Evolutionary conservation across 2,113 vertebrate genomes (phyloP).

Genomic region (Lophura nycthemera): DNA sequence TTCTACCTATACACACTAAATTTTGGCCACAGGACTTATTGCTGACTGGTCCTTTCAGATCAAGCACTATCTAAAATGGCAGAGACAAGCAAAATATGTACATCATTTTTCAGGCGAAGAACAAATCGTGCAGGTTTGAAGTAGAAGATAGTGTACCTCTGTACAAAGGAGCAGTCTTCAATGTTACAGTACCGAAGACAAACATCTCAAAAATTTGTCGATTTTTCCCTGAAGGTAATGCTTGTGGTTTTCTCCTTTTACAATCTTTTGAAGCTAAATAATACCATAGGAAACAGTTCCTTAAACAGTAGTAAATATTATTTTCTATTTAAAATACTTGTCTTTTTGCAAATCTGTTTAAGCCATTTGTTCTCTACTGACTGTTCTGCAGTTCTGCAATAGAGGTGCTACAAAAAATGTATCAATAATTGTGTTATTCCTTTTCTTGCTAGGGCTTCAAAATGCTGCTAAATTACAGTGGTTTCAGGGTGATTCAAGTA

Average conservation of each 20-base stretch:
- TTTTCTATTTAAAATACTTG: neutral
- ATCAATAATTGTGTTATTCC: neutral
- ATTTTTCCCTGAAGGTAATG: conserved; percentile 53
- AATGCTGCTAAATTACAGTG: neutral
- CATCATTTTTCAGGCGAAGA: neutral
- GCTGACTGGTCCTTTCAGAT: neutral
- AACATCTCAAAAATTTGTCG: neutral
- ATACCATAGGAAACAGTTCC: neutral
- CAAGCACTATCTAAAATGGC: neutral
- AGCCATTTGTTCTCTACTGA: neutral
- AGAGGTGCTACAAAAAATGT: neutral
- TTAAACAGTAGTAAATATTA: neutral
- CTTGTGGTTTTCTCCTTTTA: neutral
- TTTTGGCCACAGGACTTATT: neutral
- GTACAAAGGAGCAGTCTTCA: neutral
- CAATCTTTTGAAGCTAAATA: neutral
- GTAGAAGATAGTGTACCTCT: fast-evolving
- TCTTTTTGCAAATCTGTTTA: neutral
- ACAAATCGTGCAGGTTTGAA: neutral
- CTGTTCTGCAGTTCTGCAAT: neutral
- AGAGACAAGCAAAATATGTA: neutral
- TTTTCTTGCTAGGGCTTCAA: neutral
- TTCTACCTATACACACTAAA: neutral
- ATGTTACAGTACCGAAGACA: neutral
- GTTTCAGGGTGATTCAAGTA: neutral